Percentiles rank a stretch among this genome's conserved stretches.
phyloP scores from a whole-genome alignment of 2,888 invertebrate species.

The Polymixis flavicincta region DNA sequence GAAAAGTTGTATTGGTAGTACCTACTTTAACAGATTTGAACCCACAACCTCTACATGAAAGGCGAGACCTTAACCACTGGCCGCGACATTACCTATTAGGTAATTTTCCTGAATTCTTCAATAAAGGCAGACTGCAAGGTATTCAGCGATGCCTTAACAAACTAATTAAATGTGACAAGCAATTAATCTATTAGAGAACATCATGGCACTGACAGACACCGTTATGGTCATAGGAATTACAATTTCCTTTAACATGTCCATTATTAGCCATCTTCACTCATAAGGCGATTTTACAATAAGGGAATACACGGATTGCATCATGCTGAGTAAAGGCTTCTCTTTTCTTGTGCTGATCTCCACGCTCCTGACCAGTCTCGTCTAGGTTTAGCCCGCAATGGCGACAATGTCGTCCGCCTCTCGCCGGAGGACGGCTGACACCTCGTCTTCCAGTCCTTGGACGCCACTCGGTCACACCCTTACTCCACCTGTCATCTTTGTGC shows the following conservation, averaged over 20 bases:
- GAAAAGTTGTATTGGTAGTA: no score
- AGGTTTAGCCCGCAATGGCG: no score
- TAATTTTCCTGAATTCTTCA: slow-evolving; percentile 11
- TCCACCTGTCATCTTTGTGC: no score
- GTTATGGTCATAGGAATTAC: slow-evolving; percentile 19
- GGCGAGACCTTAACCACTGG: background rate
- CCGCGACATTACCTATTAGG: background rate
- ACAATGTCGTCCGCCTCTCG: no score
- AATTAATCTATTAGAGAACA: slow-evolving; percentile 14
- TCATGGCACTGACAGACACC: background rate
- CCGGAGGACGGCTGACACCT: no score
- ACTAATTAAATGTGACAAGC: slow-evolving; percentile 24
- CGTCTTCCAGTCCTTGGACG: no score
- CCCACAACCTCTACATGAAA: background rate
- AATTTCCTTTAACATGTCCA: slow-evolving; percentile 19
- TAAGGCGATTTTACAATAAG: background rate
- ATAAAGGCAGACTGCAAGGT: background rate
- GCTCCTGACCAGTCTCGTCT: no score
- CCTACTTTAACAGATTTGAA: no score
- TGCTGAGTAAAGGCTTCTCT: no score
- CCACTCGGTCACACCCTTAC: no score
- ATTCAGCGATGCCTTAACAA: background rate
- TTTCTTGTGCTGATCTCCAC: no score
- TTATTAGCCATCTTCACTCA: background rate
- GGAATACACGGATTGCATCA: background rate